Evolutionary conservation across 2,888 invertebrate species (phyloP).

Genomic region (Euzophera pinguis): DNA sequence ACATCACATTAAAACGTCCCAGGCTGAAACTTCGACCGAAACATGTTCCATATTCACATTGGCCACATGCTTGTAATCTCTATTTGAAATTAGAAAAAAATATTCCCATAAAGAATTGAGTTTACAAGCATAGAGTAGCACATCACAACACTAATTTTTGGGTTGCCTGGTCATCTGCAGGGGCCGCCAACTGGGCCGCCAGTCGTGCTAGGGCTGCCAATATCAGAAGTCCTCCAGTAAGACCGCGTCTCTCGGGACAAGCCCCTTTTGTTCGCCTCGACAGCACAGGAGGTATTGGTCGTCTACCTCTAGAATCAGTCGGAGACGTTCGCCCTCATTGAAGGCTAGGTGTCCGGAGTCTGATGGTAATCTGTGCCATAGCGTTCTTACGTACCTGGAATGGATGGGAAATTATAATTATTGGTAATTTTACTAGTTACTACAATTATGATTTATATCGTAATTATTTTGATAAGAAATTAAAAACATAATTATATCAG

Average conservation of each 20-base stretch:
- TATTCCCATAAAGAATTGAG: not conserved
- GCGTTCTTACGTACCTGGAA: slow-evolving; percentile 83
- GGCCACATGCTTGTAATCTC: not conserved
- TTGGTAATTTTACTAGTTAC: not conserved
- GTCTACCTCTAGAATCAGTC: slow-evolving; percentile 87
- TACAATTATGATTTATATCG: too few relatives aligned
- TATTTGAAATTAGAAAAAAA: not conserved
- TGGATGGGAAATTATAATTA: not conserved
- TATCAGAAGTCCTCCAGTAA: slow-evolving; percentile 76
- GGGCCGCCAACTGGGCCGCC: slow-evolving; percentile 71
- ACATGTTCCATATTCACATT: slow-evolving; percentile 7
- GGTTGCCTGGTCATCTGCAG: slow-evolving; percentile 41
- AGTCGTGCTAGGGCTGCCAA: slow-evolving; percentile 66
- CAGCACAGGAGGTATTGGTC: slow-evolving; percentile 87
- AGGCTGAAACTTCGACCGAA: slow-evolving; percentile 18
- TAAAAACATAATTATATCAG: too few relatives aligned
- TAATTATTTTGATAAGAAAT: too few relatives aligned
- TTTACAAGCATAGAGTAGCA: slow-evolving; percentile 11
- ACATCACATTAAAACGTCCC: slow-evolving; percentile 36
- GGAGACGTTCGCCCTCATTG: slow-evolving; percentile 86
- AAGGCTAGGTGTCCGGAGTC: slow-evolving; percentile 89
- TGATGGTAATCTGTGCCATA: slow-evolving; percentile 87
- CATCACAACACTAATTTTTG: slow-evolving; percentile 22
- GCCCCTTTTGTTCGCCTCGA: slow-evolving; percentile 86
- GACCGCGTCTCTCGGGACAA: slow-evolving; percentile 86